Percentiles rank a stretch among this genome's conserved stretches.
Evolutionary conservation across 1,140 invertebrate genomes (phyloP).

Genomic region (Brachionus sp.): DNA sequence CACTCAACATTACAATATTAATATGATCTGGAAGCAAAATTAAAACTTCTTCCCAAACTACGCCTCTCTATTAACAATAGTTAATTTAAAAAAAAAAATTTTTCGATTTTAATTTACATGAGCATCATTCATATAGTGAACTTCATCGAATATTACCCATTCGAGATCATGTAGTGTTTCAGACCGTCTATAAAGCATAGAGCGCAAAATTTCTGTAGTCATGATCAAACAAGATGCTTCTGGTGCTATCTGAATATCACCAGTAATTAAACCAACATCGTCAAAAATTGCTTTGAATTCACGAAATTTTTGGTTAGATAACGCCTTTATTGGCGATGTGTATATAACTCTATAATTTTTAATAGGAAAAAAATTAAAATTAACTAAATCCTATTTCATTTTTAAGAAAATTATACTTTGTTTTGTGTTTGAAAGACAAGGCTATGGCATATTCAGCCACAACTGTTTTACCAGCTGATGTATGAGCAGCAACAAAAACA

Average conservation of each 20-base stretch:
- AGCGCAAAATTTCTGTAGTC: slow-evolving; percentile 97
- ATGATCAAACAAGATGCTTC: slow-evolving; percentile 92
- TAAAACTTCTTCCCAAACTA: slow-evolving; percentile 98
- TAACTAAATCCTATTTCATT: background rate
- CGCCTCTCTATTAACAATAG: too few relatives aligned
- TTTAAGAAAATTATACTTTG: slow-evolving; percentile 64
- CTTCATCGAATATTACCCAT: slow-evolving; percentile 99
- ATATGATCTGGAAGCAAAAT: slow-evolving; percentile 91
- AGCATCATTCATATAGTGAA: slow-evolving; percentile 96
- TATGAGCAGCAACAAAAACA: slow-evolving; percentile 97
- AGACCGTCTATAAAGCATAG: slow-evolving; percentile 92
- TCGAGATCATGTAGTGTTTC: slow-evolving; percentile 91
- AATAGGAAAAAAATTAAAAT: slow-evolving; percentile 26
- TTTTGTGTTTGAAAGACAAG: slow-evolving; percentile 83
- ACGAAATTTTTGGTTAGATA: slow-evolving; percentile 98
- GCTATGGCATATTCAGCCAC: slow-evolving; percentile 96
- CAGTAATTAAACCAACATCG: slow-evolving; percentile 88
- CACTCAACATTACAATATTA: slow-evolving; percentile 91
- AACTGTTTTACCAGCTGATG: slow-evolving; percentile 97
- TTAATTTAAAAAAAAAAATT: slow-evolving; percentile 30
- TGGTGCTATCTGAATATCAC: slow-evolving; percentile 89
- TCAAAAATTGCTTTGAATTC: slow-evolving; percentile 86
- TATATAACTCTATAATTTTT: slow-evolving; percentile 78
- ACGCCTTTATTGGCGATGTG: slow-evolving; percentile 96
- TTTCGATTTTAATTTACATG: slow-evolving; percentile 65